Evolutionary conservation across 1,140 invertebrate genomes (phyloP), one percentile per base, ranked within the genome.

Genomic region (Tetramorium simillimum): DNA sequence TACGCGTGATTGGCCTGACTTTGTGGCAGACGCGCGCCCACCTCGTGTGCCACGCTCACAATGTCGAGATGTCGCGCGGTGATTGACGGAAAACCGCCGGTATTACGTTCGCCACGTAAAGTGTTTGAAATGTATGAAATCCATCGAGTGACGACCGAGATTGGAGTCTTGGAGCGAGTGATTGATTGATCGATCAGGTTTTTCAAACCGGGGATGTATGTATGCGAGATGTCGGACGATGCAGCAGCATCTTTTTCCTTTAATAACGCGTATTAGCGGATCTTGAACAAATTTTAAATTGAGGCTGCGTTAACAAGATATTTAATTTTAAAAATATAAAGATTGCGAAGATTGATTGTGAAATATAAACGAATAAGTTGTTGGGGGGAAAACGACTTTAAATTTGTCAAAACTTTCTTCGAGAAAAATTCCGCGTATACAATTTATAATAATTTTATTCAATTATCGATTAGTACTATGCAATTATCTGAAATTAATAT

Each of bases 1-100:
- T 90, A 89, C 40, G 56, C 24, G 12, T 63, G 62, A 49, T 62
- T 58, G 49, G 56, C 63, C 73, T 28, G 40, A 72, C 40, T 86
- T 60, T 43, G 49, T 53, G 33, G 21, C 10, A 53, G 63, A 21
- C n/a, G 67, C 56, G 65, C 53, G 53, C 1, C 18, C 37, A 65
- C 70, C 78, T 60, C 7, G 60, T 72, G 21, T 28, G 12, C 49
- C 49, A 60, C 43, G 33, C 60, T 16, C 56, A 21, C 43, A 33
- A 85, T 76, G 56, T 43, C 28, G 14, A 49, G 24, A 43, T 12
- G 21, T 80, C 33, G 37, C 18, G 18, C 16, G n/a, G 14, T 70
- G 49, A 84, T 73, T 46, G 69, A 84, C 53, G 53, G 37, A 46
- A 67, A 21, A 43, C 69, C 53, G 58, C 69, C 10, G 65, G 81